Base-by-base conservation (phyloP, 2,797 vertebrate species). In the Enteromius radiatus region DNA sequence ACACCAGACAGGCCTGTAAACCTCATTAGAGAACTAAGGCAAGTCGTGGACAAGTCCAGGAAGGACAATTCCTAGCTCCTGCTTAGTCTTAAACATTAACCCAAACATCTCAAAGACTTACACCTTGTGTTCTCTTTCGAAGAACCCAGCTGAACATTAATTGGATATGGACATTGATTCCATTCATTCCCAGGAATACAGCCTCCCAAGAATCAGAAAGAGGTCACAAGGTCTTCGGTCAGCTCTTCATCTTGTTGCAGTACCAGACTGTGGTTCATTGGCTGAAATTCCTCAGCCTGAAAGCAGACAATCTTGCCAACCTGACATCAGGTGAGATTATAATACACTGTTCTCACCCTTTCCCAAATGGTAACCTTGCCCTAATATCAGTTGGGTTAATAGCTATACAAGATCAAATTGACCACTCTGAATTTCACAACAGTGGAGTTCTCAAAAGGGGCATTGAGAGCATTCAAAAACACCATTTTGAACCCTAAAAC, bases 221-320 rank as follows among this genome's bases (percentile, higher is more conserved):
- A 77, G 41, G 28, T 47, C 75, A 47, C 10, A 15, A 64, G 38
- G 88, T 90, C 82, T 56, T 82, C 7, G 88, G 90, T n/a, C 90
- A 92, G 79, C 88, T 93, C 47, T 93, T 95, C 78, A 90, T 94
- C 82, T 86, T 90, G 61, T 93, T 95, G 36, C 92, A 94, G 81
- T 93, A 94, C 88, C 93, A 95, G 80, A 85, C 90, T 6, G 79
- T 87, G 63, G 86, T 89, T 2, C 90, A 91, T 76, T 88, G 90
- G 45, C 88, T 95, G 84, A 95, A 93, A 89, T 90, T 91, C 80
- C 88, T 89, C 33, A 85, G 94, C 38, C 89, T 94, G 71, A 92
- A 91, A 88, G 90, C 90, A 71, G 23, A 9, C 92, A 94, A 76
- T 91, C 36, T 28, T 61, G 19, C n/a, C 54, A 45, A 45, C 15